Percentiles rank a stretch among this genome's conserved stretches.
Conservation (phyloP, 2,113 vertebrate genomes). For the Sterrhoptilus dennistouni region DNA sequence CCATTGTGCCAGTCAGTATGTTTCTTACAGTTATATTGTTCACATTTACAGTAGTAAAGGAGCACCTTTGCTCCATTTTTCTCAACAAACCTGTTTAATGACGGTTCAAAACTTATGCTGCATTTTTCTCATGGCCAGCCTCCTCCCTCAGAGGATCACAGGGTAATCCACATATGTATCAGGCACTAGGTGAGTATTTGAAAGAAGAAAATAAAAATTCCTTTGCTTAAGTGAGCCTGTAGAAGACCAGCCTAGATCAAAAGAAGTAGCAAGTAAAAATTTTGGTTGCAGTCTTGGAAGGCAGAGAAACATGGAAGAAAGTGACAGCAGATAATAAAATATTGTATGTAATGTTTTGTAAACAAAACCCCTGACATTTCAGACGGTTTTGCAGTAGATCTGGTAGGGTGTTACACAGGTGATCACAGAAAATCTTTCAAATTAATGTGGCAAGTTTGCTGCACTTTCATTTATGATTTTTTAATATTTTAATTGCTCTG, state of each 20-base stretch:
- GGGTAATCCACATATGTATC: not conserved
- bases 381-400: not conserved
- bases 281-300: not conserved
- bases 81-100: not conserved
- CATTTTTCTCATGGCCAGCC: not conserved
- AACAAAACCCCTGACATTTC: not conserved
- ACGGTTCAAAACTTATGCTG: not conserved
- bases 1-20: not conserved
- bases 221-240: not conserved
- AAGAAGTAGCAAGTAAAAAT: not conserved
- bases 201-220: not conserved
- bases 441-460: not conserved
- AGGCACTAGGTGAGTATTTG: not conserved
- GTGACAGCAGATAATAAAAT: not conserved
- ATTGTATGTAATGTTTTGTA: not conserved
- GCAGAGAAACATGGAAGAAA: not conserved
- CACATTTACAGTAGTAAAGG: not conserved
- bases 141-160: not conserved
- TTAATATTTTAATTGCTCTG: not conserved
- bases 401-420: not conserved
- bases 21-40: not conserved
- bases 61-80: not conserved
- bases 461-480: not conserved
- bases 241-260: not conserved
- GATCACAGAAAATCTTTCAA: not conserved